These are phyloP conservation scores for Lycophotia porphyrea DNA, from an alignment of 2,888 invertebrate genomes.

Conservation along the genomic window DNA sequence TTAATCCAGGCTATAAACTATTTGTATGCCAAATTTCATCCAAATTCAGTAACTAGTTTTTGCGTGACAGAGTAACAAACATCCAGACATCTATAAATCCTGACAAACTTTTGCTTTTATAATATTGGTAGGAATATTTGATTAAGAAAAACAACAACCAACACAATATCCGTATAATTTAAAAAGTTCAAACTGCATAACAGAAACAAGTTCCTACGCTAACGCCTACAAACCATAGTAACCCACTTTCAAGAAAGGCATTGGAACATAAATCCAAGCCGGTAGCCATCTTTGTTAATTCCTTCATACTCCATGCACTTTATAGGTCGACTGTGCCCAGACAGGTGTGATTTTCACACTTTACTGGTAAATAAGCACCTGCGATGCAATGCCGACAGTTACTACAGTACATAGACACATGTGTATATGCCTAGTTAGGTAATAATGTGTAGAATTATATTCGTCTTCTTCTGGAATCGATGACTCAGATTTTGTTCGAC, in stretches of 20 bases:
- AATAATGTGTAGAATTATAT: not conserved
- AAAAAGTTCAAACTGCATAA: constrained; percentile 34
- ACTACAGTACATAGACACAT: not conserved
- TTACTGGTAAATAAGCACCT: constrained; percentile 40
- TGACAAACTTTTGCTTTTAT: too few relatives aligned
- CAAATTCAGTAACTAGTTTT: too few relatives aligned
- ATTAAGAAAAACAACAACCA: not conserved
- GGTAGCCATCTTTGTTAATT: constrained; percentile 42
- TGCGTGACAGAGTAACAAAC: too few relatives aligned
- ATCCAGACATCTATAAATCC: too few relatives aligned
- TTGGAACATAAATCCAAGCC: constrained; percentile 30
- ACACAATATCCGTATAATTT: constrained; percentile 21
- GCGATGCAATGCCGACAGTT: constrained; percentile 12
- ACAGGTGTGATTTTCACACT: constrained; percentile 63
- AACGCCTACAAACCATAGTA: constrained; percentile 35
- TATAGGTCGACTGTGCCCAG: constrained; percentile 58
- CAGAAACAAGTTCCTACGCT: constrained; percentile 26
- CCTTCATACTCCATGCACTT: constrained; percentile 41
- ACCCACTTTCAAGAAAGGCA: constrained; percentile 41
- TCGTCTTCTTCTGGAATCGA: not conserved
- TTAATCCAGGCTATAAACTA: too few relatives aligned
- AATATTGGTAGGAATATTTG: too few relatives aligned
- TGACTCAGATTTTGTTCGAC: not conserved
- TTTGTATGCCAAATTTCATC: too few relatives aligned
- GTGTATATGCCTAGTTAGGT: not conserved